Evolutionary conservation across 2,113 vertebrate genomes (phyloP).

Genomic region (Andinoacara biseriatus): DNA sequence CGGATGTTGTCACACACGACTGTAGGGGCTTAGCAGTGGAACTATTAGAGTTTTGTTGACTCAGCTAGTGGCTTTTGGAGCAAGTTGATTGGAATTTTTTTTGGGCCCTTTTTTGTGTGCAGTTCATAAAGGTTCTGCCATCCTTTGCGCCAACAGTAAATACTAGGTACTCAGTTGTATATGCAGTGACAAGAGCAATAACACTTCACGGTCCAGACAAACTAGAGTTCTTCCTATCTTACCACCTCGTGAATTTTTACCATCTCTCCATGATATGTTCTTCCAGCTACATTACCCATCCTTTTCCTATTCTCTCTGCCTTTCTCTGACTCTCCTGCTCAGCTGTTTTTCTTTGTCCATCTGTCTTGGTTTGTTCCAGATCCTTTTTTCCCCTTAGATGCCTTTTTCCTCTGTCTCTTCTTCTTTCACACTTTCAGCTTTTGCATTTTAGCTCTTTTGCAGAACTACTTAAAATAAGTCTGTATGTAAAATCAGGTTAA

Average conservation of each 20-base stretch:
- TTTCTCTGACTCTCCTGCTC: neutral
- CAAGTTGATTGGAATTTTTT: slow-evolving; percentile 42
- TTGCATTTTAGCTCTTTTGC: slow-evolving; percentile 18
- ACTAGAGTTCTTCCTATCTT: neutral
- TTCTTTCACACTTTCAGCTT: neutral
- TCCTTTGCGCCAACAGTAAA: neutral
- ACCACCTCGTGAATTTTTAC: neutral
- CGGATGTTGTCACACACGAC: slow-evolving; percentile 42
- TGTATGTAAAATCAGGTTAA: slow-evolving; percentile 7
- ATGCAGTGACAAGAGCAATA: neutral
- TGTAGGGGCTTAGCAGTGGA: slow-evolving; percentile 43
- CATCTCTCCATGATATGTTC: neutral
- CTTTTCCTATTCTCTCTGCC: neutral
- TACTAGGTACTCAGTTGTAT: neutral
- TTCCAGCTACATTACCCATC: neutral
- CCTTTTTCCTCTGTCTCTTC: neutral
- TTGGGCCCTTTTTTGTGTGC: neutral
- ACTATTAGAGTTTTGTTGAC: slow-evolving; percentile 50
- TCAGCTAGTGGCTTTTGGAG: slow-evolving; percentile 32
- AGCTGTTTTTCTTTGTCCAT: slow-evolving; percentile 26
- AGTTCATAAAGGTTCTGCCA: neutral
- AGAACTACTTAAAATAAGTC: slow-evolving; percentile 16
- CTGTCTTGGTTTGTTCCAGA: neutral
- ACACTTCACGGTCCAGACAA: neutral
- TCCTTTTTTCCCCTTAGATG: neutral